Evolutionary conservation across 37 sponge, comb jelly and placozoan genomes (phyloP), one percentile per base, ranked within the genome.

Genomic region (Theonella swinhoei): DNA sequence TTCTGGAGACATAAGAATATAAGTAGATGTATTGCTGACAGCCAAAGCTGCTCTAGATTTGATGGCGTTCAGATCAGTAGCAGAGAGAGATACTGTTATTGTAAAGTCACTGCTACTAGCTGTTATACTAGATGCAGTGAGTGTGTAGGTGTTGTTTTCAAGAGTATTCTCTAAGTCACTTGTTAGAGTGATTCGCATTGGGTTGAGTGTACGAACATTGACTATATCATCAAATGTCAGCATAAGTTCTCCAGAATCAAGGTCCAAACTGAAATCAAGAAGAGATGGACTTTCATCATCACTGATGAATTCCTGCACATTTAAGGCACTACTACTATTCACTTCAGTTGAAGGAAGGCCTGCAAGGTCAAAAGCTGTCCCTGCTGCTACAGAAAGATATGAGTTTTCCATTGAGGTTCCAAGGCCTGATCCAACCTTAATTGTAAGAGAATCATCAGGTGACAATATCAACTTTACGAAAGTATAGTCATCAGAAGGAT

Each of bases 211-310:
- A 33, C 68, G 80, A 0, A 79, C 80, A 73, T 85, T 58, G 8
- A 95, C 83, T 1, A 95, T 87, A 79, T 95, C 95, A 79, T 89
- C 63, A 70, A 95, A 95, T 0, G 87, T 84, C 40, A 95, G 74
- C 24, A 41, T 64, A 11, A 95, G 70, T 39, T 75, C 35, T 35
- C 95, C 95, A 17, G 77, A 54, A 41, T 95, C 78, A 4, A 92
- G 60, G 70, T 95, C 95, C 0, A 95, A 74, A 32, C 68, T 80
- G 69, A 91, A 91, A 28, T 28, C 42, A 7, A 78, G 39, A 7
- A 95, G 79, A 54, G 83, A 72, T 37, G 95, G 92, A 22, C 42
- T 41, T 35, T 73, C 31, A 23, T 68, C 72, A 75, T 95, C 95
- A 35, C 29, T 39, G 19, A 70, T 58, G 64, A 80, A 85, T 26